Conservation (phyloP, 2,797 vertebrate genomes). For the Phalanger gymnotis region DNA sequence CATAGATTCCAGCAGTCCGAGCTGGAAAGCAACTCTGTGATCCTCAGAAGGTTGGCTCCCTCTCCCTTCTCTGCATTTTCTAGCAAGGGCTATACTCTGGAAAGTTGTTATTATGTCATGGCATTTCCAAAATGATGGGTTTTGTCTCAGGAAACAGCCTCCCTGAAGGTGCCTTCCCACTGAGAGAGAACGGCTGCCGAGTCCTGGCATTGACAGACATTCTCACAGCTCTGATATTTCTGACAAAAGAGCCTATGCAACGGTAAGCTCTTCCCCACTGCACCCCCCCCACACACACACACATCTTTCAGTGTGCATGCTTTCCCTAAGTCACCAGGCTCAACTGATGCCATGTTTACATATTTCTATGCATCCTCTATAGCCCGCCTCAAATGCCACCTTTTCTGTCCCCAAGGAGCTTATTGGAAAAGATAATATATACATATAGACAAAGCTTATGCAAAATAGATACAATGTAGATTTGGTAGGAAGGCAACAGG, state of each 20-base stretch:
- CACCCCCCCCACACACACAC: no score
- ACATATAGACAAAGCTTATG: background rate
- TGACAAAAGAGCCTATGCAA: background rate
- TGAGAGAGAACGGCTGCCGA: conserved; percentile 1
- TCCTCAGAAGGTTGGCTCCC: conserved; percentile 46
- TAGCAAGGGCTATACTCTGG: conserved; percentile 51
- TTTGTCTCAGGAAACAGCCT: conserved; percentile 52
- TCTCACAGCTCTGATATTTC: background rate
- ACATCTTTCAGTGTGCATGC: background rate
- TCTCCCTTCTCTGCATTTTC: conserved; percentile 41
- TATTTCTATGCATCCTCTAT: background rate
- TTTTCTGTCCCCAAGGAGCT: background rate
- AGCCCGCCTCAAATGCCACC: background rate
- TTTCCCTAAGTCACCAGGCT: background rate
- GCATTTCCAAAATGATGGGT: conserved; percentile 55
- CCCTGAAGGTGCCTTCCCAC: background rate
- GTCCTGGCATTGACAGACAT: conserved; percentile 17
- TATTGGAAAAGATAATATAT: background rate
- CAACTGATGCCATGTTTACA: background rate
- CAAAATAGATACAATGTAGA: background rate
- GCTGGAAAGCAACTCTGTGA: conserved; percentile 55
- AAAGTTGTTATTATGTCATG: conserved; percentile 33
- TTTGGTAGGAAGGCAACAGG: background rate
- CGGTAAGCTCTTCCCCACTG: background rate
- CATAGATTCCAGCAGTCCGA: conserved; percentile 64